Evolutionary conservation across 2,113 vertebrate genomes (phyloP).

Genomic region (Pygoscelis antarcticus): DNA sequence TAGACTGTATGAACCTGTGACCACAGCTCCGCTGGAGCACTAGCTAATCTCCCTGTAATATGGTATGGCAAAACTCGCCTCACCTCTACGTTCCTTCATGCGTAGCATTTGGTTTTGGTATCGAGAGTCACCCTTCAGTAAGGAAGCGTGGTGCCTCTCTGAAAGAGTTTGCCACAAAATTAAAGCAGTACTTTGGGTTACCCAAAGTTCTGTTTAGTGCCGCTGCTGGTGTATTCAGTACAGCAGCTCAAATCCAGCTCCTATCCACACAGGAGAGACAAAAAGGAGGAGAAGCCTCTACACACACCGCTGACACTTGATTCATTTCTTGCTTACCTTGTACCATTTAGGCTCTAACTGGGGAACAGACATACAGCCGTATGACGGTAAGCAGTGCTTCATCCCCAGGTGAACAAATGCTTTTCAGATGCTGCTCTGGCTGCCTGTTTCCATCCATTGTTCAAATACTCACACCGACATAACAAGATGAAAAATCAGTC

Average conservation of each 20-base stretch:
- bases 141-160: neutral
- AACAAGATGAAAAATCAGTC: neutral
- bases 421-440: neutral
- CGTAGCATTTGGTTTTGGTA: neutral
- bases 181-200: neutral
- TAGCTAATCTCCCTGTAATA: neutral
- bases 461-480: neutral
- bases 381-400: neutral
- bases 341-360: neutral
- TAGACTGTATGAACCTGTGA: neutral
- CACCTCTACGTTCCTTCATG: neutral
- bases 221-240: neutral
- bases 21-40: neutral
- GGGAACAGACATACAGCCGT: neutral
- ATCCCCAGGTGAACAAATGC: neutral
- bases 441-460: neutral
- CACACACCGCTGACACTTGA: fast-evolving
- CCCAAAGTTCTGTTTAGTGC: neutral
- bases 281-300: neutral
- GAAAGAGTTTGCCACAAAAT: neutral
- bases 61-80: neutral
- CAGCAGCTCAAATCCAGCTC: neutral
- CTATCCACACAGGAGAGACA: neutral
- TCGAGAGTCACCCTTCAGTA: neutral
- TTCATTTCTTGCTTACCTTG: neutral